Evolutionary conservation across 2,797 vertebrate species (phyloP), one percentile per base, ranked within the genome.

Genomic region (Allobates femoralis): DNA sequence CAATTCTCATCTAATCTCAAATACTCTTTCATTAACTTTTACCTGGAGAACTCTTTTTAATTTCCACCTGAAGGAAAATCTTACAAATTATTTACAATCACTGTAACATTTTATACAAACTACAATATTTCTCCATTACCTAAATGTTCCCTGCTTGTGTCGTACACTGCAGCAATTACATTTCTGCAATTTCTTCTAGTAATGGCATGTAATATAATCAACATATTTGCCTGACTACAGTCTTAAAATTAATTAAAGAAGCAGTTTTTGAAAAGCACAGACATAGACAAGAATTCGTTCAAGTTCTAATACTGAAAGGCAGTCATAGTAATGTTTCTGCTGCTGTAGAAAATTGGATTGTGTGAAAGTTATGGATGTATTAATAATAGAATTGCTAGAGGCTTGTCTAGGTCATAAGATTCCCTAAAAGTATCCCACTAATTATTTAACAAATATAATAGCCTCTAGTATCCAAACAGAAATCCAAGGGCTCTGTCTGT

Each of bases 361-460:
- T 81, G 56, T 76, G 69, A 81, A 88, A 58, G 50, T 81, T 88
- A 64, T 51, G 53, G 69, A 58, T 66, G 46, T 81, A 81, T 85
- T 88, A 56, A 83, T 83, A 84, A 81, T 76, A 80, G 82, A 74
- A 84, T 84, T 84, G 77, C 82, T 32, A 80, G 67, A 81, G 86
- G 83, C 86, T 75, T 58, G 82, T 88, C 50, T 80, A 81, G 19
- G 50, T 69, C 64, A 77, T 85, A 85, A 80, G 58, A 46, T 71
- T 84, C 53, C 46, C 76, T 87, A 62, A 74, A 87, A 87, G 55
- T 64, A 74, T 79, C 21, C 37, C 64, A 66, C 81, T 75, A 85
- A 81, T 84, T 84, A 85, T 85, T 79, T 88, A 81, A 81, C 77
- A 67, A 88, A 53, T 85, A 56, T 88, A 84, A 75, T 88, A 85